A percentile compares a stretch with the other conserved stretches of the same genome.
These are phyloP conservation scores for Smutsia gigantea DNA, from an alignment of 2,797 vertebrate species.

Conservation along the genomic window DNA sequence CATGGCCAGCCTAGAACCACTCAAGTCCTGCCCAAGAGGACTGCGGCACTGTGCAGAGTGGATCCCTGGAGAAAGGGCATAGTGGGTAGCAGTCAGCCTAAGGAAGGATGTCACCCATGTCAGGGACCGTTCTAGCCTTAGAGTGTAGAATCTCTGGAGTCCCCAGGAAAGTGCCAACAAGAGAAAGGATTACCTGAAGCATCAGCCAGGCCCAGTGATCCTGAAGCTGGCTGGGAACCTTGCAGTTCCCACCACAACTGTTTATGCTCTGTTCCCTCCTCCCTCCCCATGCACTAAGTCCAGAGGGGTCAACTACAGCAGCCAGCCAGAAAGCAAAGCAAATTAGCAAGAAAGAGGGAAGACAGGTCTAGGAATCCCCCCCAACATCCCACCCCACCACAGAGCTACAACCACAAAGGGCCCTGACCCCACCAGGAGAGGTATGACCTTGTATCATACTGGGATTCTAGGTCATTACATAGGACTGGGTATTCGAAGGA, in stretches of 20 bases:
- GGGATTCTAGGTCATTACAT: background rate
- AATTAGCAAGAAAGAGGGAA: background rate
- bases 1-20: background rate
- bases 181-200: background rate
- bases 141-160: background rate
- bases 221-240: background rate
- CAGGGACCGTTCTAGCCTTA: background rate
- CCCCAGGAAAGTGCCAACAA: background rate
- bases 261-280: background rate
- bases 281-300: background rate
- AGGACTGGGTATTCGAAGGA: background rate
- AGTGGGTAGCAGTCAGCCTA: background rate
- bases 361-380: background rate
- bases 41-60: background rate
- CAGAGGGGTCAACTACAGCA: background rate
- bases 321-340: background rate
- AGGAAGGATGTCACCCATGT: background rate
- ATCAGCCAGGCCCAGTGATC: background rate
- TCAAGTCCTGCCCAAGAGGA: background rate
- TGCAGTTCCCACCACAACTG: background rate
- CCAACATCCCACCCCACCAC: background rate
- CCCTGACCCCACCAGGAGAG: background rate
- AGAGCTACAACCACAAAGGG: background rate
- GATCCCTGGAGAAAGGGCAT: background rate
- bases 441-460: background rate